A percentile compares a stretch with the other conserved stretches of the same genome.
phyloP scores from a whole-genome alignment of 1,140 invertebrate species.

The Apis cerana region DNA sequence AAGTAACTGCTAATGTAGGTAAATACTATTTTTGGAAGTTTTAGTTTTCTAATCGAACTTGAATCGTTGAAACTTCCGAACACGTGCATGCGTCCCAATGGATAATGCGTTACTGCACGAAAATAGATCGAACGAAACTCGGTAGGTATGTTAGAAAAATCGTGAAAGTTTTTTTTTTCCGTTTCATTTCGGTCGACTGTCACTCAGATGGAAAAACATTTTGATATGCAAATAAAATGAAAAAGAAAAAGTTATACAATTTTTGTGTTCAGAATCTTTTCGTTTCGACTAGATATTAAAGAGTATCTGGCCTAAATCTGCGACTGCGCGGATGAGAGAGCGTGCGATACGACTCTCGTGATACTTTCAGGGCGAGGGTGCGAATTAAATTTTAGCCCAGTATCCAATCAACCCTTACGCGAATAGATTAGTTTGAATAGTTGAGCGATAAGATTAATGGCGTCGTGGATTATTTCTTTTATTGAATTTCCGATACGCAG shows the following conservation, averaged over 20 bases:
- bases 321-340: conserved; percentile 67
- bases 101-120: conserved; percentile 6
- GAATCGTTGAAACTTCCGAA: conserved; percentile 27
- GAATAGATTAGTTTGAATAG: conserved; percentile 36
- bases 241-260: neutral
- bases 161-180: neutral
- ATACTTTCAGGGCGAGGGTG: conserved; percentile 65
- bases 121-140: conserved; percentile 41
- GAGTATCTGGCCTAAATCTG: conserved; percentile 70
- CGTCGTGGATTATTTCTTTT: neutral
- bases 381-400: conserved; percentile 74
- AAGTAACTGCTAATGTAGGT: neutral
- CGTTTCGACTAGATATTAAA: conserved; percentile 18
- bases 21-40: conserved; percentile 37
- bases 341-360: conserved; percentile 52
- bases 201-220: neutral
- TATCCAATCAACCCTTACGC: conserved; percentile 67
- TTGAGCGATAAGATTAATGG: conserved; percentile 18
- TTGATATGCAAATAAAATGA: no score
- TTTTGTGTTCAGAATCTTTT: neutral
- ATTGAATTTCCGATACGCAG: neutral
- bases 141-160: neutral
- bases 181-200: neutral
- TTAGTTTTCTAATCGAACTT: conserved; percentile 45
- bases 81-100: conserved; percentile 17